These are phyloP conservation scores for Troglohyphantes excavatus DNA, from an alignment of 2,888 invertebrate species.

Conservation along the genomic window DNA sequence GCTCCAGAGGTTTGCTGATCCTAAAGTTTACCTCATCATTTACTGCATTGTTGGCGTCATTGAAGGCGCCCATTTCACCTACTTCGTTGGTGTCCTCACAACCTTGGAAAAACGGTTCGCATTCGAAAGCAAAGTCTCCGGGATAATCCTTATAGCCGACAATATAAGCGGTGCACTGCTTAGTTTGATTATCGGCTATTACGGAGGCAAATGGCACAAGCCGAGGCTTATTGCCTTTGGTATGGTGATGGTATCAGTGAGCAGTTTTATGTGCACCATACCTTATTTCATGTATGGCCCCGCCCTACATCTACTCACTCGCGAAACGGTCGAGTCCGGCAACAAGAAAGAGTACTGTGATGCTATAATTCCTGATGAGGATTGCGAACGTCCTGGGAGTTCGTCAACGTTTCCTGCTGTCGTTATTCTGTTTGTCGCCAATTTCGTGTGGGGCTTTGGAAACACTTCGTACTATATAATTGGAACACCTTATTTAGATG, in stretches of 20 bases:
- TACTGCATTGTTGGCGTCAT: conserved; percentile 79
- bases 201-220: conserved; percentile 78
- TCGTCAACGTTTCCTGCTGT: conserved; percentile 76
- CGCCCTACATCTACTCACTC: conserved; percentile 51
- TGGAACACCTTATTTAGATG: conserved; percentile 80
- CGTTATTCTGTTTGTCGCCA: conserved; percentile 77
- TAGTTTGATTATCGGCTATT: conserved; percentile 79
- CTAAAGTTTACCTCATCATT: conserved; percentile 78
- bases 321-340: conserved; percentile 6
- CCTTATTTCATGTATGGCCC: conserved; percentile 80
- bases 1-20: conserved; percentile 79
- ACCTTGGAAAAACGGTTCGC: conserved; percentile 80
- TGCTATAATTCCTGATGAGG: conserved; percentile 1
- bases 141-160: conserved; percentile 80
- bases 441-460: conserved; percentile 80
- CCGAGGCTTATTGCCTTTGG: conserved; percentile 77
- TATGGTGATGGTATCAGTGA: conserved; percentile 67
- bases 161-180: conserved; percentile 73
- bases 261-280: conserved; percentile 77
- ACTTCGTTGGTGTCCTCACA: conserved; percentile 77
- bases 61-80: conserved; percentile 80
- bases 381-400: conserved; percentile 24
- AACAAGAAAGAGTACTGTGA: conserved; percentile 67
- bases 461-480: conserved; percentile 80
- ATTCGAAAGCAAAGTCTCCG: conserved; percentile 79